phyloP scores from a whole-genome alignment of 2,113 vertebrate species.

The Notothenia rossii region DNA sequence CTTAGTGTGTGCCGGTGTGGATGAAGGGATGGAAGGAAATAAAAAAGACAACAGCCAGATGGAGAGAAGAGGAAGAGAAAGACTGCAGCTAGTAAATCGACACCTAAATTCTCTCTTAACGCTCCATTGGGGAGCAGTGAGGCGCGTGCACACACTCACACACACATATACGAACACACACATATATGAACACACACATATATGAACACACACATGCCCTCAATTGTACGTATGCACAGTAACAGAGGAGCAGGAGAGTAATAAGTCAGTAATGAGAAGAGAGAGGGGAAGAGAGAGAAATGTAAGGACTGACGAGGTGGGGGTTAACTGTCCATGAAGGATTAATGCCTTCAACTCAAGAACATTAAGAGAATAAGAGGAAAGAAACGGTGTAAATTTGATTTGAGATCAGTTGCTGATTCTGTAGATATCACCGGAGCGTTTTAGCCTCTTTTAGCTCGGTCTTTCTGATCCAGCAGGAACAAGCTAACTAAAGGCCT shows the following conservation, averaged over 20 bases:
- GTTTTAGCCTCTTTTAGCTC: background rate
- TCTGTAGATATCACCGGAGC: too few relatives aligned
- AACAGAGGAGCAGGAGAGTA: slow-evolving; percentile 46
- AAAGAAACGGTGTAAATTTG: background rate
- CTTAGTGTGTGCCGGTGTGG: slow-evolving; percentile 39
- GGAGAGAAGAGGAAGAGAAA: slow-evolving; percentile 2
- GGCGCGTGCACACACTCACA: slow-evolving; percentile 18
- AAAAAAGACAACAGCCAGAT: slow-evolving; percentile 12
- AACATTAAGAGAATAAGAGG: background rate
- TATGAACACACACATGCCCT: background rate
- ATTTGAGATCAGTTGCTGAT: background rate
- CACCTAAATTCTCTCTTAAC: slow-evolving; percentile 69
- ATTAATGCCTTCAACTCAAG: slow-evolving; percentile 7
- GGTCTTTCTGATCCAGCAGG: background rate
- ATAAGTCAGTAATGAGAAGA: slow-evolving; percentile 26
- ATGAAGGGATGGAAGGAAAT: slow-evolving; percentile 26
- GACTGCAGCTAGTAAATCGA: slow-evolving; percentile 75
- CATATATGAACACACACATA: background rate
- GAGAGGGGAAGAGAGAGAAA: slow-evolving; percentile 26
- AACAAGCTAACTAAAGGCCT: background rate
- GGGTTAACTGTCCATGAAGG: slow-evolving; percentile 44
- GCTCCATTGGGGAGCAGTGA: slow-evolving; percentile 60
- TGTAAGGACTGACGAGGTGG: background rate
- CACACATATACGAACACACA: background rate
- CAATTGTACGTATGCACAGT: background rate